Evolutionary conservation across 1,140 invertebrate species (phyloP), one percentile per base, ranked within the genome.

Genomic region (Tetranychus urticae): DNA sequence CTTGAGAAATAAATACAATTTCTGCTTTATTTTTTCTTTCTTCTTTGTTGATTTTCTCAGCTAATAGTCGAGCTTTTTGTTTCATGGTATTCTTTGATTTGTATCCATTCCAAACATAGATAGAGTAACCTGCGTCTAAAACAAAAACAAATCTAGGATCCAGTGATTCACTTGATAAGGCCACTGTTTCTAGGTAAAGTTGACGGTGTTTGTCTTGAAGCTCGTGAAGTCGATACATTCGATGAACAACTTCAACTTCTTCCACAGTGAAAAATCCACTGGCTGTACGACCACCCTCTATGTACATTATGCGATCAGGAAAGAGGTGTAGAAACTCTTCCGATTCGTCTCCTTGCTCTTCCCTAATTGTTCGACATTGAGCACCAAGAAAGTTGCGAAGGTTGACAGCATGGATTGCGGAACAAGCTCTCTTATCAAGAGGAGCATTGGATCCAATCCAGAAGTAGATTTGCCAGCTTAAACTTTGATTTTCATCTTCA

Each of bases 321-420:
- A 99, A 98, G 1, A 98, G 72, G 60, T 81, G 80, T 13, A 98
- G 71, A 76, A 98, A 98, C 69, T 97, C 93, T 56, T 94, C 87
- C 3, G 85, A 85, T 75, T 99, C 96, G 68, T 99, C 94, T 52
- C 74, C 76, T 76, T 97, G 91, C 74, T 99, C 96, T 75, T 98
- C 92, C 36, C 96, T 77, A 59, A 90, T 85, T n/a, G 93, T 97
- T n/a, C 96, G 81, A 73, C 87, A 88, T 65, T 88, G 82, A 5
- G 94, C 92, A 12, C 92, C 91, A 23, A 99, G 76, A 71, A 87
- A 84, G 71, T 99, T 99, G 46, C 94, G 76, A 50, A 99, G 77
- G 76, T 98, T 97, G 0, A 99, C 96, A 8, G 94, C 92, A 76
- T 99, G 96, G 69, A 99, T 98, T 1, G 96, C 96, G 3, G 96